phyloP scores from a whole-genome alignment of 1,140 invertebrate species.

The Atopsyche davidsoni region DNA sequence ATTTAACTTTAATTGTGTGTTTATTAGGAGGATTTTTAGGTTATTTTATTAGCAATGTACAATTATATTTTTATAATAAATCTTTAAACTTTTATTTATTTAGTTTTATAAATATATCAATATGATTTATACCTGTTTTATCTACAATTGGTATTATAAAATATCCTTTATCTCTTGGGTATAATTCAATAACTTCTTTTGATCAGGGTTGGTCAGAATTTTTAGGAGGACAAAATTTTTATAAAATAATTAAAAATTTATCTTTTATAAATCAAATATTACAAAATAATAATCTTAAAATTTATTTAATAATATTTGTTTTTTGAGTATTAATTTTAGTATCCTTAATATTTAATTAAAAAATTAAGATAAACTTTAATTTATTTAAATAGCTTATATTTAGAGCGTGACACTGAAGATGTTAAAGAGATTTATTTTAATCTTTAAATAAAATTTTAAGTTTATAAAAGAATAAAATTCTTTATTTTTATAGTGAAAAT shows the following conservation, averaged over 20 bases:
- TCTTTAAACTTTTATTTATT: conserved; percentile 35
- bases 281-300: conserved; percentile 44
- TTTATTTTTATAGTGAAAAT: conserved; percentile 54
- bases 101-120: conserved; percentile 15
- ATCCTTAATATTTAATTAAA: conserved; percentile 37
- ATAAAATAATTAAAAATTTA: conserved; percentile 33
- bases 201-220: conserved; percentile 47
- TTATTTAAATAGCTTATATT: conserved; percentile 53
- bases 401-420: conserved; percentile 56
- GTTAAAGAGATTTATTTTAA: conserved; percentile 35
- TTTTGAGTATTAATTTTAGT: conserved; percentile 40
- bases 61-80: conserved; percentile 41
- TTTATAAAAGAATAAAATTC: conserved; percentile 35
- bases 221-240: conserved; percentile 40
- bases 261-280: conserved; percentile 32
- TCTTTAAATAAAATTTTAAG: conserved; percentile 35
- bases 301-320: conserved; percentile 46
- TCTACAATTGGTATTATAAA: conserved; percentile 35
- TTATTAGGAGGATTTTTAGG: conserved; percentile 36
- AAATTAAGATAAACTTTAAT: too few relatives aligned
- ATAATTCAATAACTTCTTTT: conserved; percentile 36
- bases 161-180: conserved; percentile 31
- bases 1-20: conserved; percentile 42
- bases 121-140: conserved; percentile 45
- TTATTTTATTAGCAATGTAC: conserved; percentile 38